Base-by-base conservation (phyloP, 2,113 vertebrate species). In the Dunckerocampus dactyliophorus region DNA sequence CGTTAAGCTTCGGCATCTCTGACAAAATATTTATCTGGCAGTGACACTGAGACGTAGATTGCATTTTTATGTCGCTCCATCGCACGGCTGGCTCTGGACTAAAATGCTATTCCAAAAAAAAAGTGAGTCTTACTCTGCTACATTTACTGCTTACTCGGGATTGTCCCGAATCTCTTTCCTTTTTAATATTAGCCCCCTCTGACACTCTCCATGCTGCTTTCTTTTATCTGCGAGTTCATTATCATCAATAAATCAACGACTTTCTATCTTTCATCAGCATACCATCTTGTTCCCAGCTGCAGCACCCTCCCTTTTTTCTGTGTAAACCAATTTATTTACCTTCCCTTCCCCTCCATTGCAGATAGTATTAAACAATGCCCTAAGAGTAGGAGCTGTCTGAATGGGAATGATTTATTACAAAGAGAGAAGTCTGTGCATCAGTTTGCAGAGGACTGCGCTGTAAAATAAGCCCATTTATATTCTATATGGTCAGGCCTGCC, bases 381-480 rank as follows among this genome's bases (percentile, higher is more conserved):
- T 91, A 84, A 88, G 89, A 90, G 90, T 86, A 87, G 84, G 80
- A 81, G 84, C 88, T 90, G 90, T 91, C 89, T 85, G 85, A 90
- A 91, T 87, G 72, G 84, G 85, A 90, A 91, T 92, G 91, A 92
- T 92, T 92, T 92, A 92, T 92, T 92, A 90, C 90, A 87, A 89
- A 90, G 88, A 83, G 79, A 89, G 87, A 85, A 89, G 85, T 89
- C 87, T 87, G 89, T 87, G 88, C 80, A 69, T 91, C 71, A 84
- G 83, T 91, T 89, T 89, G 88, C 85, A 83, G 85, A 87, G 87
- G 89, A 90, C 88, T 85, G 88, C 88, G 82, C 85, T 90, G 86
- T 89, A 91, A 91, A 91, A 91, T 91, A 90, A 91, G 85, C 90
- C 91, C 82, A 92, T 92, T 91, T 92, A 92, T 92, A 92, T 92